Evolutionary conservation across 2,888 invertebrate species (phyloP).

Genomic region (Notodonta dromedarius): DNA sequence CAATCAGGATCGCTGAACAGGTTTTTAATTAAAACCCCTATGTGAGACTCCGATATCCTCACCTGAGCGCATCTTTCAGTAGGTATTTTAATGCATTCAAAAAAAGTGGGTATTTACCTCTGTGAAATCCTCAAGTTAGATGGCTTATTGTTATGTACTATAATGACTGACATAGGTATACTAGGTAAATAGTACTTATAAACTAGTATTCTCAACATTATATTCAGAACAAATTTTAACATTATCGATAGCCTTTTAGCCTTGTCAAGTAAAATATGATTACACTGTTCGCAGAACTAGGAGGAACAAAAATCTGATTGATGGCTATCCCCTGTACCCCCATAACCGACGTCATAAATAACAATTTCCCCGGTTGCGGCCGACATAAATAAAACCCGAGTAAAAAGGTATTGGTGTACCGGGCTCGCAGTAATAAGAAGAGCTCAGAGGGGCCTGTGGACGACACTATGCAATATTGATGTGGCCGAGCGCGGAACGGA

Average conservation of each 20-base stretch:
- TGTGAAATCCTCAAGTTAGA: constrained; percentile 31
- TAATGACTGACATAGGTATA: no score
- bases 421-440: constrained; percentile 49
- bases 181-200: no score
- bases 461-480: constrained; percentile 57
- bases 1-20: constrained; percentile 30
- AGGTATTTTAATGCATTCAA: constrained; percentile 50
- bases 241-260: neutral
- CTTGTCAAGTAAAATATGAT: constrained; percentile 2
- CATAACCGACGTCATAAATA: constrained; percentile 19
- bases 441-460: constrained; percentile 36
- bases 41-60: constrained; percentile 37
- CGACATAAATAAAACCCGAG: constrained; percentile 34
- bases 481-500: constrained; percentile 30
- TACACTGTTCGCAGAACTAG: constrained; percentile 2
- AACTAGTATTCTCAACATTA: no score
- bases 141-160: no score
- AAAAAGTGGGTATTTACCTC: constrained; percentile 44
- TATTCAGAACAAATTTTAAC: neutral
- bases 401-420: constrained; percentile 41
- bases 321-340: constrained; percentile 6
- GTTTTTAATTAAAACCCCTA: constrained; percentile 36
- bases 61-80: constrained; percentile 35
- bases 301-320: constrained; percentile 6
- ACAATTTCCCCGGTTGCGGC: constrained; percentile 19